Evolutionary conservation across 2,888 invertebrate species (phyloP).

Genomic region (Cacoxenus indagator): DNA sequence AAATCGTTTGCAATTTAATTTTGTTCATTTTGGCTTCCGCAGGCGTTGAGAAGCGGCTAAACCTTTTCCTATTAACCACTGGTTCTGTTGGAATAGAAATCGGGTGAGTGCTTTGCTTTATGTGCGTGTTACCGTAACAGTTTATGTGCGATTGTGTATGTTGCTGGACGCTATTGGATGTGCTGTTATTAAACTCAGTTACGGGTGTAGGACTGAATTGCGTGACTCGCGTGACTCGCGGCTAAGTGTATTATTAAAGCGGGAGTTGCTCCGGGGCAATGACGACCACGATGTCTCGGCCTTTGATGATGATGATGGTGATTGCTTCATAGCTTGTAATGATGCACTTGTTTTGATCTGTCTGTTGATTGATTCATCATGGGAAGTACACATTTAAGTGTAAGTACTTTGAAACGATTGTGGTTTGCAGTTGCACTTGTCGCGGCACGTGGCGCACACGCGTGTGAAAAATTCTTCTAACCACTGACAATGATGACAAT

Average conservation of each 20-base stretch:
- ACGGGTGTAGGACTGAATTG: slow-evolving; percentile 33
- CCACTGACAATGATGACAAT: neutral
- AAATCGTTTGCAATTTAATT: slow-evolving; percentile 54
- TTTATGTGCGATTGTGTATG: neutral
- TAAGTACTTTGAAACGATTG: slow-evolving; percentile 35
- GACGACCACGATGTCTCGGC: slow-evolving; percentile 36
- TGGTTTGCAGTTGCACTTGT: slow-evolving; percentile 55
- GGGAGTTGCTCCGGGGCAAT: neutral
- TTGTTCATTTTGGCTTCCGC: slow-evolving; percentile 39
- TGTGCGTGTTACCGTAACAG: neutral
- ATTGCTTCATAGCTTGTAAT: slow-evolving; percentile 24
- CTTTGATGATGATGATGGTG: slow-evolving; percentile 35
- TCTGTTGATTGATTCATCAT: slow-evolving; percentile 16
- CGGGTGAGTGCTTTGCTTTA: slow-evolving; percentile 30
- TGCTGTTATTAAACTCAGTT: slow-evolving; percentile 53
- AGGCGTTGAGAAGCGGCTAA: slow-evolving; percentile 44
- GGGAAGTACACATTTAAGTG: slow-evolving; percentile 14
- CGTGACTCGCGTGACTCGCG: slow-evolving; percentile 27
- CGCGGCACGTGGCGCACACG: slow-evolving; percentile 64
- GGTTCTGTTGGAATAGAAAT: slow-evolving; percentile 1
- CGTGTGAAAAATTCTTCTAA: slow-evolving; percentile 28
- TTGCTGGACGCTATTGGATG: slow-evolving; percentile 35
- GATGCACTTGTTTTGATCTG: slow-evolving; percentile 50
- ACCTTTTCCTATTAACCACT: slow-evolving; percentile 35
- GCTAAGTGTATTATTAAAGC: slow-evolving; percentile 56